These are phyloP conservation scores for Poliocrania exsul DNA, from an alignment of 2,797 vertebrate genomes.

Conservation along the genomic window DNA sequence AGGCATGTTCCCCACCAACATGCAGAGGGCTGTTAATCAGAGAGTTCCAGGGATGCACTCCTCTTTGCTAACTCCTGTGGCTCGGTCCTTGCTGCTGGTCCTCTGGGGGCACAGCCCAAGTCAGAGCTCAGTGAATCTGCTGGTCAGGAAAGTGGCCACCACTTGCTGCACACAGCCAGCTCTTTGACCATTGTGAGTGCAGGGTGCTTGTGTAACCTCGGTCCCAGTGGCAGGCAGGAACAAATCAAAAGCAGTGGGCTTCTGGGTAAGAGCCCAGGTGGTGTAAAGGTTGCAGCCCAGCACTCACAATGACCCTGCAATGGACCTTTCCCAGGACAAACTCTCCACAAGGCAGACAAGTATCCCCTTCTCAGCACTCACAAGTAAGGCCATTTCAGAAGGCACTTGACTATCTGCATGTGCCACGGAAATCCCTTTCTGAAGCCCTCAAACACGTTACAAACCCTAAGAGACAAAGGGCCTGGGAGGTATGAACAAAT, in stretches of 20 bases:
- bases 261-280: neutral
- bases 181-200: accelerated
- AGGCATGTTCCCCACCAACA: neutral
- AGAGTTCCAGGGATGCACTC: neutral
- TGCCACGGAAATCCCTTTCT: neutral
- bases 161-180: accelerated
- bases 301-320: neutral
- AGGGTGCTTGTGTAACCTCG: neutral
- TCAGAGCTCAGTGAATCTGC: neutral
- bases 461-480: neutral
- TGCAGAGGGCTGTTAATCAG: neutral
- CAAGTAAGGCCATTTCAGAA: neutral
- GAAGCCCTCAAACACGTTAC: neutral
- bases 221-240: neutral
- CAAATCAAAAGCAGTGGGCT: neutral
- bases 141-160: neutral
- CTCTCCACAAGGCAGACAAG: neutral
- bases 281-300: neutral
- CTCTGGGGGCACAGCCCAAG: neutral
- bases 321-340: neutral
- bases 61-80: neutral
- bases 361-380: neutral
- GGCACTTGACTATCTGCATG: neutral
- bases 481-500: neutral
- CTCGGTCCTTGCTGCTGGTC: accelerated